Evolutionary conservation across 2,888 invertebrate genomes (phyloP), one percentile per base, ranked within the genome.

Genomic region (Hirtodrosophila cameraria): DNA sequence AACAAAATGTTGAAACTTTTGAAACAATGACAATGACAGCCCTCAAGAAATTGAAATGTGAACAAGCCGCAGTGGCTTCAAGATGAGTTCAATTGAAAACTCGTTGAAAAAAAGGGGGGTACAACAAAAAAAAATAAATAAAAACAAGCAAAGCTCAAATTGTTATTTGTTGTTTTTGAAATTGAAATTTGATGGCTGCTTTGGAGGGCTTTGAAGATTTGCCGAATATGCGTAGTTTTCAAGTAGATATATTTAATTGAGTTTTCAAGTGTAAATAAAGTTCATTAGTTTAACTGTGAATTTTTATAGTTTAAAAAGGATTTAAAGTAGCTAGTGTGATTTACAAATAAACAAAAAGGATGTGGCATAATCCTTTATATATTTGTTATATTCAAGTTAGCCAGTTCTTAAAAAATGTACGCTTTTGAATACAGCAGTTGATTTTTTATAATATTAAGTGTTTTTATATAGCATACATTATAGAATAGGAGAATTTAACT

Each of bases 1-100:
- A 82, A 87, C 87, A 75, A 75, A 78, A 82, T 82, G 87, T 69
- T 78, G 75, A 77, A 75, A 77, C 54, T 58, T 75, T 66, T 50
- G 49, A 64, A 62, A 74, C 75, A 74, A 54, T 42, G 59, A 79
- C 75, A 71, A 55, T 66, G 67, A 65, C 60, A 71, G 57, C 55
- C 4, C 30, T 33, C 48, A 39, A 38, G n/a, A 30, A 45, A 48
- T 28, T 43, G 46, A 71, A 35, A 61, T 74, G 54, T 57, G 54
- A 61, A 68, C 45, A 42, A 13, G 36, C 16, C 65, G 39, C 55
- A 49, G 55, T 64, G 49, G 63, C 54, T 49, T 54, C 48, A 38
- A 41, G 57, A 58, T 33, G 65, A 57, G 48, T 65, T 81, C 57
- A 59, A 65, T 64, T 68, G 68, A 65, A 60, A 20, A 30, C 30